Evolutionary conservation across 2,888 invertebrate species (phyloP).

Genomic region (Hesperia comma): DNA sequence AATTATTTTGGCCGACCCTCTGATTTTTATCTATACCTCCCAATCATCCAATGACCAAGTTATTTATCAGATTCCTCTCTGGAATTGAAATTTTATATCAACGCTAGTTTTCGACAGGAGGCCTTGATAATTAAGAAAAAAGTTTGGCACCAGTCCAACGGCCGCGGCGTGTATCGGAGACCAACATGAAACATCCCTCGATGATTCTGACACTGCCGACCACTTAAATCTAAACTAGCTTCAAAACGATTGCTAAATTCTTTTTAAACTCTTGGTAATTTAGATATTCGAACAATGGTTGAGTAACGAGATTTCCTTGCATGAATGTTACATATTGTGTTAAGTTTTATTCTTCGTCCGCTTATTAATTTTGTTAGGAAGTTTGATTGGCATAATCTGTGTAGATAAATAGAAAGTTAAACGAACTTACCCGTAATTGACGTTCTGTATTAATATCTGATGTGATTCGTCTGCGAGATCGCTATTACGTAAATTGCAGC

Average conservation of each 20-base stretch:
- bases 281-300: conserved; percentile 46
- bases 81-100: conserved; percentile 15
- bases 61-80: conserved; percentile 18
- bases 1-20: conserved; percentile 9
- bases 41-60: conserved; percentile 15
- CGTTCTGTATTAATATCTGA: neutral
- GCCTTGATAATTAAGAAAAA: conserved; percentile 32
- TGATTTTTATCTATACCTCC: conserved; percentile 14
- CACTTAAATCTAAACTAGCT: conserved; percentile 29
- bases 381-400: conserved; percentile 21
- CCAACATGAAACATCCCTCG: conserved; percentile 32
- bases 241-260: conserved; percentile 21
- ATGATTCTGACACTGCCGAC: conserved; percentile 28
- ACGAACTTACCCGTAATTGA: neutral
- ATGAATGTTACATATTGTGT: conserved; percentile 72
- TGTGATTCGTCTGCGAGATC: neutral
- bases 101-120: conserved; percentile 17
- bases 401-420: conserved; percentile 14
- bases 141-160: conserved; percentile 29
- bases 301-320: conserved; percentile 83
- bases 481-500: neutral
- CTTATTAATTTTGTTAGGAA: conserved; percentile 26
- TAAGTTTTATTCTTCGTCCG: conserved; percentile 29
- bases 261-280: conserved; percentile 19
- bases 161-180: conserved; percentile 22